Percentiles rank a stretch among this genome's conserved stretches.
Conservation (phyloP, 2,113 vertebrate genomes). For the Henicopernis longicauda region DNA sequence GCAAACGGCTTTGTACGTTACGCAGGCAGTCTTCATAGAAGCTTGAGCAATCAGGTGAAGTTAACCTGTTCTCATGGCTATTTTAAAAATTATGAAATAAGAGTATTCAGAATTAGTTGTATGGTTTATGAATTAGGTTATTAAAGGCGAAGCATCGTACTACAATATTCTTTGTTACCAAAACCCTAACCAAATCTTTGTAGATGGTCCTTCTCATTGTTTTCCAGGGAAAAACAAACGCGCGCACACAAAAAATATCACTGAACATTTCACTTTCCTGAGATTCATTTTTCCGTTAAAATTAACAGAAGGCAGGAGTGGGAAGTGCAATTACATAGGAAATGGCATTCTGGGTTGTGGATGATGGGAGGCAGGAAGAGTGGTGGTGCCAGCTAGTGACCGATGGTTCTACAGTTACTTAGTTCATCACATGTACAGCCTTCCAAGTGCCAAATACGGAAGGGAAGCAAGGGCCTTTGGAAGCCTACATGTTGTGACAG, state of each 20-base stretch:
- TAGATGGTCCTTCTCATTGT: background rate
- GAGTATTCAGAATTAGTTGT: conserved; percentile 42
- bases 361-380: background rate
- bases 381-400: background rate
- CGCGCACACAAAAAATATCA: background rate
- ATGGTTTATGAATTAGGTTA: conserved; percentile 8
- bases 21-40: conserved; percentile 55
- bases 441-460: background rate
- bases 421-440: background rate
- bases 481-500: background rate
- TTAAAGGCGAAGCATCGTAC: background rate
- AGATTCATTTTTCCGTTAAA: background rate
- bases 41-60: conserved; percentile 36
- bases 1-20: conserved; percentile 59
- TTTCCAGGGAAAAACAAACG: background rate
- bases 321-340: background rate
- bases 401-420: background rate
- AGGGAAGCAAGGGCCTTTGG: background rate
- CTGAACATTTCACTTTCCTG: background rate
- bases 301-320: background rate
- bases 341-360: background rate
- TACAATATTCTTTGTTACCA: background rate
- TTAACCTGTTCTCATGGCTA: conserved; percentile 35
- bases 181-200: conserved; percentile 2
- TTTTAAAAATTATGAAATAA: conserved; percentile 36